Base-by-base conservation (phyloP, 1,140 invertebrate species). In the Trachymyrmex septentrionalis region DNA sequence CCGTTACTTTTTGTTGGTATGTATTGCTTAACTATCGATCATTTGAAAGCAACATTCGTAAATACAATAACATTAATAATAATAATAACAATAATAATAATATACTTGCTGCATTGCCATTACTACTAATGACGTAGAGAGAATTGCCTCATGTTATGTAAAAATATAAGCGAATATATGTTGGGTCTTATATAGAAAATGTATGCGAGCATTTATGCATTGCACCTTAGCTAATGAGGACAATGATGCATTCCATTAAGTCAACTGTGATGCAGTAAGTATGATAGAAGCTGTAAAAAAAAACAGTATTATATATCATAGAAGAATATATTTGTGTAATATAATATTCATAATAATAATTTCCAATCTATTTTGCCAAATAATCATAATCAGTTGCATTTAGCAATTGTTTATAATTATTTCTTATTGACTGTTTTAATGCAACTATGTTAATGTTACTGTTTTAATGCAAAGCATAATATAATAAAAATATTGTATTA, bases 161-260 rank as follows among this genome's bases (percentile, higher is more conserved):
- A 82, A 73, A 73, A 73, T 72, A 21, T 6, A 30, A 21, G 3
- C 30, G 30, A 34, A 24, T 16, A 9, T 82, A 82, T 44, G 48
- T 82, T 14, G 14, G 64, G 90, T 76, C 80, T 86, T 72, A 50
- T 71, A 48, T 44, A 80, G 73, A 64, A 91, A 89, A 86, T 86
- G 71, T 81, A 89, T 91, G 64, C 86, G 57, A 78, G 61, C 88
- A 88, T 88, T 91, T 90, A 88, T 89, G 78, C 90, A 84, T 91
- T 91, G 84, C 75, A 82, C 21, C n/a, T 27, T 64, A 72, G 86
- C 88, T 92, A 92, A 92, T 92, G 91, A 92, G 86, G 76, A 90
- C 91, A 88, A 92, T 86, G 91, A 87, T 90, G 84, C 88, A 92
- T 90, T 92, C 85, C 90, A 92, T 92, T 91, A 91, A 92, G 72